Conservation (phyloP, 2,113 vertebrate genomes). For the Myotis brandtii region DNA sequence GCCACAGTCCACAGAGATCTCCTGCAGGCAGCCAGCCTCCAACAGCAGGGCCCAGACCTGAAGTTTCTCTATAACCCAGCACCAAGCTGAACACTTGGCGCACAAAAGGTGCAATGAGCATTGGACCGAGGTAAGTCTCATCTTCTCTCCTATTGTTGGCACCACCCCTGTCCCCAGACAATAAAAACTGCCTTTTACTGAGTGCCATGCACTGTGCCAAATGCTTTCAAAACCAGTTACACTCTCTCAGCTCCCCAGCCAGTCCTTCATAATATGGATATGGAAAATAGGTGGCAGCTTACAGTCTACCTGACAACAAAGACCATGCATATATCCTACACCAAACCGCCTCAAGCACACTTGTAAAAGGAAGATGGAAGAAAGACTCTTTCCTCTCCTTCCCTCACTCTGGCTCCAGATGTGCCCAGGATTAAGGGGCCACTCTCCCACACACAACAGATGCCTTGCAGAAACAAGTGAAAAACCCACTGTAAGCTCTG, state of each 20-base stretch:
- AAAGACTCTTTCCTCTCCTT: neutral
- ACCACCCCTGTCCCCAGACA: neutral
- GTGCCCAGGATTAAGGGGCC: neutral
- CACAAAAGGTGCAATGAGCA: neutral
- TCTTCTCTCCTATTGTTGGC: neutral
- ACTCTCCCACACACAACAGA: neutral
- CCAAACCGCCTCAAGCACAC: neutral
- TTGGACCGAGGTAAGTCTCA: neutral
- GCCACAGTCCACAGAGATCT: neutral
- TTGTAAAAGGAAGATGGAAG: neutral
- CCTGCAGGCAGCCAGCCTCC: neutral
- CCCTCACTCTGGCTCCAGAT: neutral
- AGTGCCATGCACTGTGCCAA: neutral
- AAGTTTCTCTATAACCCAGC: neutral
- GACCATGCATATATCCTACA: neutral
- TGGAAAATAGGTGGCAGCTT: neutral
- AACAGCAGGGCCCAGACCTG: neutral
- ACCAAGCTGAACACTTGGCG: neutral
- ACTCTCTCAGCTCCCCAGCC: neutral
- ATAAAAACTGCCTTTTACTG: neutral
- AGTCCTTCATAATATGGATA: neutral
- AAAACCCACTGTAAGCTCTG: neutral
- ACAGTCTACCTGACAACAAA: neutral
- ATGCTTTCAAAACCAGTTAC: conserved; percentile 23
- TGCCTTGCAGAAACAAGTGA: neutral